These are phyloP conservation scores for Bombus soroeensis DNA, from an alignment of 1,140 invertebrate species.

Conservation along the genomic window DNA sequence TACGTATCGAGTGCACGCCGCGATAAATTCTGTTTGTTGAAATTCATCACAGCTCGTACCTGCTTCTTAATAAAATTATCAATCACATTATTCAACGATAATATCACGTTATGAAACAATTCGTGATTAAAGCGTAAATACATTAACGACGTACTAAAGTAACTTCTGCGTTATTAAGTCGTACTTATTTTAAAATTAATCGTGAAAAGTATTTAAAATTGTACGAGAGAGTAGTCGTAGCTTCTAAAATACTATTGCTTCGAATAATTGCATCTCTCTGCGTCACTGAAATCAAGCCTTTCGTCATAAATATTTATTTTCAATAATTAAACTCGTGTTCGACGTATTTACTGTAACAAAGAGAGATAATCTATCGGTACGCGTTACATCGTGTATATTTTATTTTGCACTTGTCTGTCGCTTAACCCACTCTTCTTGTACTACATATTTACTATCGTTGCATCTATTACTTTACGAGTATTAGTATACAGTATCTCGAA, in stretches of 20 bases:
- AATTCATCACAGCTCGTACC: slow-evolving; percentile 2
- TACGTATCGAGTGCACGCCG: slow-evolving; percentile 1
- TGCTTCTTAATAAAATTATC: slow-evolving; percentile 19
- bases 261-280: background rate
- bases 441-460: background rate
- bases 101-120: background rate
- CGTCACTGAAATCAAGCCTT: background rate
- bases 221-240: no score
- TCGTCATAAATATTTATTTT: background rate
- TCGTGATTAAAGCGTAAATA: no score
- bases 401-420: background rate
- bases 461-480: background rate
- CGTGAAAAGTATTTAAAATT: no score
- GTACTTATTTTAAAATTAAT: no score
- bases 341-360: background rate
- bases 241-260: no score
- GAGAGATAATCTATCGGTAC: background rate
- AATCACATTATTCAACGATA: background rate
- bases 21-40: slow-evolving; percentile 46
- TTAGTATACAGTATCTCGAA: slow-evolving; percentile 1
- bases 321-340: background rate
- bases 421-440: background rate
- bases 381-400: background rate
- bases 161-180: no score
- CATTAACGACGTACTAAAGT: no score